Conservation (phyloP, 2,797 vertebrate genomes). For the Coregonus ussuriensis region DNA sequence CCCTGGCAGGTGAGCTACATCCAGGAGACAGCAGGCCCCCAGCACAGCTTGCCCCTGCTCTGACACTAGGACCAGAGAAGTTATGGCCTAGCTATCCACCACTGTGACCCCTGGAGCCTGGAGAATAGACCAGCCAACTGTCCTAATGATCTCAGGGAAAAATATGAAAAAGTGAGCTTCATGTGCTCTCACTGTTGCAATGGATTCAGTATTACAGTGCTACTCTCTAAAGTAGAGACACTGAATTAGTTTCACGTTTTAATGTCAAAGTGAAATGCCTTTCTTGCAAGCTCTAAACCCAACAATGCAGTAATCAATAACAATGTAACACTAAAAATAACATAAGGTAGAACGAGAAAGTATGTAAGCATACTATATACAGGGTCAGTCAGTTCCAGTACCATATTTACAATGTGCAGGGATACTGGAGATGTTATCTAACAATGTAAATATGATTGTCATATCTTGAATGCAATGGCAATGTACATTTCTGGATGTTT, state of each 20-base stretch:
- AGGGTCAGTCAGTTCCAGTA: too few relatives aligned
- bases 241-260: neutral
- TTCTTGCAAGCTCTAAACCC: too few relatives aligned
- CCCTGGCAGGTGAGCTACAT: conserved; percentile 81
- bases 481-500: conserved; percentile 50
- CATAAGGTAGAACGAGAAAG: too few relatives aligned
- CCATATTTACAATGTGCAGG: too few relatives aligned
- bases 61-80: conserved; percentile 41
- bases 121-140: conserved; percentile 20
- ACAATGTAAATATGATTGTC: conserved; percentile 13
- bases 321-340: too few relatives aligned
- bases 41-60: conserved; percentile 71
- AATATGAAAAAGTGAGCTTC: neutral
- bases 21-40: conserved; percentile 71
- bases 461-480: conserved; percentile 27
- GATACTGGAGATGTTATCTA: neutral
- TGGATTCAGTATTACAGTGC: conserved; percentile 41
- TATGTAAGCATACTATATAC: too few relatives aligned
- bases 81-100: neutral
- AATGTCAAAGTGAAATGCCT: too few relatives aligned
- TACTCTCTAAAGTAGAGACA: conserved; percentile 13
- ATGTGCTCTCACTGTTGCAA: conserved; percentile 29
- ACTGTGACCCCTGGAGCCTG: conserved; percentile 34
- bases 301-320: too few relatives aligned
- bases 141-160: conserved; percentile 33